Base-by-base conservation (phyloP, 2,797 vertebrate genomes). In the Hozukius guyotensis region DNA sequence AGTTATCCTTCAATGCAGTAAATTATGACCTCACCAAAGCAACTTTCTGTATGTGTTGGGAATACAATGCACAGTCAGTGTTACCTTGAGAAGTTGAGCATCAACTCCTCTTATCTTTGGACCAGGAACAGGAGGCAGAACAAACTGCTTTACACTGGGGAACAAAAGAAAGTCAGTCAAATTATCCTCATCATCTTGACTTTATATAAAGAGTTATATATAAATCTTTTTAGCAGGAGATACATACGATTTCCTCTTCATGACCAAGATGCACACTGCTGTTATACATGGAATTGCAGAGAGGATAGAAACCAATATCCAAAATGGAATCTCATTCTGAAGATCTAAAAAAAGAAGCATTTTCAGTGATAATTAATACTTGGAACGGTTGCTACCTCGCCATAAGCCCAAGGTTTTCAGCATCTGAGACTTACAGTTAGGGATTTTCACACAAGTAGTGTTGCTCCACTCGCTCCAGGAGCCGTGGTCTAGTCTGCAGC, bases 41-140 rank as follows among this genome's bases (percentile, higher is more conserved):
- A n/a, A 29, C 5, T 2, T 64, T 79, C 67, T 18, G 27, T 3
- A 53, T 64, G 16, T 36, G 60, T 2, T 57, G 13, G 24, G 49
- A 66, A 76, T 25, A 53, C 2, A 24, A 9, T 24, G 22, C 5
- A 65, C 55, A 25, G 3, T 18, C 9, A 68, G 12, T 57, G 68
- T 95, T 93, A 98, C 98, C 97, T 98, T 96, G 27, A 98, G 91
- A 25, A 96, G 94, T 24, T 96, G 94, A 73, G 91, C 88, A 84
- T 98, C 97, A 78, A 99, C 93, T 85, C 97, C 98, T 94, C 92
- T 96, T 92, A 99, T 99, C 95, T 97, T 98, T 3, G 98, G 98
- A 90, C 96, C 96, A 1, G 98, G 98, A 92, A 99, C 95, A 25
- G 97, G 97, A 3, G 98, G 97, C 31, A 99, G 93, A 82, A 99